These are phyloP conservation scores for Xerus rutilus DNA, from an alignment of 2,797 vertebrate genomes.

Conservation along the genomic window DNA sequence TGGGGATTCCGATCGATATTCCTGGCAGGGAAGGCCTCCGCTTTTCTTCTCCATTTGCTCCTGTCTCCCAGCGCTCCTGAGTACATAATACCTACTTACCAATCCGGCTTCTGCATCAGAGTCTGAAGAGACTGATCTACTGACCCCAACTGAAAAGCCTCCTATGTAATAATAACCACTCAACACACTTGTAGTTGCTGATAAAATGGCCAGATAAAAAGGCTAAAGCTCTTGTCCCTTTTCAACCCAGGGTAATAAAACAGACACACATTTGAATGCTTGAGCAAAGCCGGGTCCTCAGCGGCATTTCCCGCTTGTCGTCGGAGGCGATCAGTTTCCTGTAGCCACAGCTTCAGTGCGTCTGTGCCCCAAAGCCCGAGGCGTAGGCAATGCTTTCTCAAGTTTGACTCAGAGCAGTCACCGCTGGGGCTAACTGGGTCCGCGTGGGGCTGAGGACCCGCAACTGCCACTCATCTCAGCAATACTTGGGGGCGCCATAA, in stretches of 20 bases:
- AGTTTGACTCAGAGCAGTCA: background rate
- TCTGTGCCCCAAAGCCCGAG: background rate
- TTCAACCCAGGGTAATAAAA: conserved; percentile 76
- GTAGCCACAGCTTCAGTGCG: background rate
- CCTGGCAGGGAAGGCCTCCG: conserved; percentile 89
- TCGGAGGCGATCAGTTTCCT: background rate
- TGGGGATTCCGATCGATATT: conserved; percentile 93
- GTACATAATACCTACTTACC: conserved; percentile 90
- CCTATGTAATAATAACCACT: conserved; percentile 73
- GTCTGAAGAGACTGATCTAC: conserved; percentile 80
- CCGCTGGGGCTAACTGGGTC: fast-evolving
- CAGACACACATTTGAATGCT: conserved; percentile 76
- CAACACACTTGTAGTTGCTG: conserved; percentile 78
- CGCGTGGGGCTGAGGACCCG: background rate
- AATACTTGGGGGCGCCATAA: background rate
- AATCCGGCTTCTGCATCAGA: conserved; percentile 26
- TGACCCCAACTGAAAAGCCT: conserved; percentile 80
- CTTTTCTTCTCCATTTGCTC: conserved; percentile 89
- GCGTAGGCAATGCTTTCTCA: fast-evolving
- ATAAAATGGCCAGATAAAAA: conserved; percentile 79
- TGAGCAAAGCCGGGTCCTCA: conserved; percentile 25
- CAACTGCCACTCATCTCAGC: background rate
- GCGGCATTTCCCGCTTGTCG: background rate
- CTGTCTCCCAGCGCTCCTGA: conserved; percentile 78
- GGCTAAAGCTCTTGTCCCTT: conserved; percentile 72